phyloP scores from a whole-genome alignment of 2,113 vertebrate species.

The Gallinago media region DNA sequence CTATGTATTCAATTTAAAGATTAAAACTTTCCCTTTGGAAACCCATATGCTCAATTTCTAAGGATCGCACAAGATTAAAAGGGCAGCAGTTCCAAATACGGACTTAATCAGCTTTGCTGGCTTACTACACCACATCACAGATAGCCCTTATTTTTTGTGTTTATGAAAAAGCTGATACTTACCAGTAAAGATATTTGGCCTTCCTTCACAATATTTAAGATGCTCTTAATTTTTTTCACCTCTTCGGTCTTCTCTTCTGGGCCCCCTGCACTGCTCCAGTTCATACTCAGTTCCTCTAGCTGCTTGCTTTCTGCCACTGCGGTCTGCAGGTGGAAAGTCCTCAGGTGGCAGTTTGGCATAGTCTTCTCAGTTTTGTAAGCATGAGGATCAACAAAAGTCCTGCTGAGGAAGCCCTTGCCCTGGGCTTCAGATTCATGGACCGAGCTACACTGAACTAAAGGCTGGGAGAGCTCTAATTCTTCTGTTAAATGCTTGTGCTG shows the following conservation, averaged over 20 bases:
- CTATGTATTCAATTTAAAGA: neutral
- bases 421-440: conserved; percentile 77
- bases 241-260: conserved; percentile 85
- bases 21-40: neutral
- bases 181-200: conserved; percentile 97
- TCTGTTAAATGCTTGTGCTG: conserved; percentile 81
- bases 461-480: conserved; percentile 74
- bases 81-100: neutral
- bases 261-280: conserved; percentile 73
- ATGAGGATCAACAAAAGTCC: conserved; percentile 81
- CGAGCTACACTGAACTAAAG: conserved; percentile 80
- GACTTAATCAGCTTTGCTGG: neutral
- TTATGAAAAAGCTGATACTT: conserved; percentile 60
- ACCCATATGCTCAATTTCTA: neutral
- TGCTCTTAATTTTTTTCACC: conserved; percentile 91
- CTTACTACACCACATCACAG: neutral
- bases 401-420: conserved; percentile 80
- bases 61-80: neutral
- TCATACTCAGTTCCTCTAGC: conserved; percentile 75
- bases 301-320: conserved; percentile 70
- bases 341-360: conserved; percentile 74
- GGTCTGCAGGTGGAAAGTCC: conserved; percentile 78
- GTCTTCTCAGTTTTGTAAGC: conserved; percentile 76
- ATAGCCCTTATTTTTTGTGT: neutral
- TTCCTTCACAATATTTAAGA: conserved; percentile 95